Percentiles rank a stretch among this genome's conserved stretches.
phyloP scores from a whole-genome alignment of 1,140 invertebrate species.

The Cotesia vestalis region DNA sequence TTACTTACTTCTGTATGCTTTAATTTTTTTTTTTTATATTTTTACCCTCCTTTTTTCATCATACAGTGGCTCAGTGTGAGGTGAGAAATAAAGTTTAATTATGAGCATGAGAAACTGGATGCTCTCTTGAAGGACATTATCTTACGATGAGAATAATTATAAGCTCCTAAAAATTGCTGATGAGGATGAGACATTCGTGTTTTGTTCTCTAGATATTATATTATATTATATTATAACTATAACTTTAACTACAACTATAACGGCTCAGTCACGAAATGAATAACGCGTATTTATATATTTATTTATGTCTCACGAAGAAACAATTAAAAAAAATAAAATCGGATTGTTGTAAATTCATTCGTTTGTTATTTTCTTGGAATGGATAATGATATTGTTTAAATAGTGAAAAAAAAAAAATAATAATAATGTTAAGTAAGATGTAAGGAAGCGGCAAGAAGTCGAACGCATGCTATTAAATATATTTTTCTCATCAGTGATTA shows the following conservation, averaged over 20 bases:
- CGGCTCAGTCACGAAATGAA: constrained; percentile 51
- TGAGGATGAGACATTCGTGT: constrained; percentile 38
- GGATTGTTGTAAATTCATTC: constrained; percentile 14
- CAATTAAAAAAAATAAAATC: constrained; percentile 35
- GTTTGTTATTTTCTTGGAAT: constrained; percentile 20
- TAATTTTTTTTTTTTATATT: not conserved
- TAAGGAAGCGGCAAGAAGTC: no score
- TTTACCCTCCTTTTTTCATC: not conserved
- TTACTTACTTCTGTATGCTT: constrained; percentile 17
- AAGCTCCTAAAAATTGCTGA: constrained; percentile 10
- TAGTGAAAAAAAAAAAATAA: constrained; percentile 2
- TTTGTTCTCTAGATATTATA: constrained; percentile 37
- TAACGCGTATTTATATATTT: no score
- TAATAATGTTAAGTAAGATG: not conserved
- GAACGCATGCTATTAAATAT: no score
- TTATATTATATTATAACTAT: no score
- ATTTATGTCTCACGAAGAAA: constrained; percentile 43
- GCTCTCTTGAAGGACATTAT: constrained; percentile 43
- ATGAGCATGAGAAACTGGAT: constrained; percentile 51
- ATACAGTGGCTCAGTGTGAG: constrained; percentile 33
- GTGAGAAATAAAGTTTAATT: constrained; percentile 59
- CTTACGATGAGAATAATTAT: constrained; percentile 45
- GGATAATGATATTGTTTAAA: constrained; percentile 2
- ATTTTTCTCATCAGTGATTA: no score
- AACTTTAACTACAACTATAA: constrained; percentile 37